Evolutionary conservation across 2,888 invertebrate genomes (phyloP).

Genomic region (Eristalis intricaria): DNA sequence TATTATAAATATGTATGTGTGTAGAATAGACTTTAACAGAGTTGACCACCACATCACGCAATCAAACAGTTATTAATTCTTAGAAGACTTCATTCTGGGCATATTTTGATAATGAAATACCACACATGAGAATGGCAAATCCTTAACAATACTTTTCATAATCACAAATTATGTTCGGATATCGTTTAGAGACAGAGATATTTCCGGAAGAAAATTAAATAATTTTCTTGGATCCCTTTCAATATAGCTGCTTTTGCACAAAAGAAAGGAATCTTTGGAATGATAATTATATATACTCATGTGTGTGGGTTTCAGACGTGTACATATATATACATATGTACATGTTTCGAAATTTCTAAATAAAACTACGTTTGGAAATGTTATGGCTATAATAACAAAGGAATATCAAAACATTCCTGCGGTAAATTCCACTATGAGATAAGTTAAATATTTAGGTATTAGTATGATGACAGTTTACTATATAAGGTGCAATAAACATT

Average conservation of each 20-base stretch:
- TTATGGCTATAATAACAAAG: slow-evolving; percentile 35
- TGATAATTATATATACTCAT: background rate
- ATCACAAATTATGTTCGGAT: slow-evolving; percentile 15
- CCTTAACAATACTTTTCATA: slow-evolving; percentile 19
- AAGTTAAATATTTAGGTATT: slow-evolving; percentile 14
- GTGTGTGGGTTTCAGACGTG: no score
- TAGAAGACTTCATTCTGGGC: background rate
- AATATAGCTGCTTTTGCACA: slow-evolving; percentile 9
- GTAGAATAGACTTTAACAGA: no score
- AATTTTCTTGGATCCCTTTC: slow-evolving; percentile 29
- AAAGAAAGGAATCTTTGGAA: slow-evolving; percentile 25
- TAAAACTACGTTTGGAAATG: slow-evolving; percentile 33
- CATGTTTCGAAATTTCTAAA: background rate
- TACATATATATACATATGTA: no score
- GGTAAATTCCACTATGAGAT: slow-evolving; percentile 31
- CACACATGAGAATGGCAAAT: background rate
- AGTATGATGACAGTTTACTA: slow-evolving; percentile 39
- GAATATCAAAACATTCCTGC: slow-evolving; percentile 11
- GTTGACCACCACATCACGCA: no score
- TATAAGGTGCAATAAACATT: slow-evolving; percentile 18
- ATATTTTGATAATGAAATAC: slow-evolving; percentile 23
- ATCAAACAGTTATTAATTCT: no score
- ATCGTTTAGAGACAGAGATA: slow-evolving; percentile 13
- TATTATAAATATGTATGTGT: no score
- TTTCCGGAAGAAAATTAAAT: slow-evolving; percentile 38